These are phyloP conservation scores for Eudemis profundana DNA, from an alignment of 2,888 invertebrate genomes.

Conservation along the genomic window DNA sequence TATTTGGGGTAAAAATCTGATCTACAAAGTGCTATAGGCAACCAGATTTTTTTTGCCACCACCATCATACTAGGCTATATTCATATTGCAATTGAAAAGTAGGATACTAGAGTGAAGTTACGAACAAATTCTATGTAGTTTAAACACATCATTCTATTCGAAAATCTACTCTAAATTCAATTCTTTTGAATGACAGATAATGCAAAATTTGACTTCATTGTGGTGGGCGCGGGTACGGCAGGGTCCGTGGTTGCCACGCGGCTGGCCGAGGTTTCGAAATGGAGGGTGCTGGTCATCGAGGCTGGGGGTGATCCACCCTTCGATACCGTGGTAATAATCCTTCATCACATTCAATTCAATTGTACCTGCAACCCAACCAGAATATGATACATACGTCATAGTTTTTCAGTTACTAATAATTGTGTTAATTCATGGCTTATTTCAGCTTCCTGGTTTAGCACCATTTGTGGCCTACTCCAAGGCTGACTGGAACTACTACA, in stretches of 20 bases:
- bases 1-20: no score
- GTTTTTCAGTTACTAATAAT: no score
- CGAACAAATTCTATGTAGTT: no score
- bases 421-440: conserved; percentile 43
- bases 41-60: no score
- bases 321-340: conserved; percentile 53
- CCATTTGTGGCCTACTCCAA: conserved; percentile 50
- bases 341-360: conserved; percentile 44
- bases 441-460: conserved; percentile 64
- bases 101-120: no score
- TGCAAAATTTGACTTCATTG: conserved; percentile 66
- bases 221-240: conserved; percentile 76
- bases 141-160: no score
- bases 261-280: conserved; percentile 87
- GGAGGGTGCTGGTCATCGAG: conserved; percentile 89
- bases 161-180: no score
- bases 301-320: conserved; percentile 83
- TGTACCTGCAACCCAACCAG: background rate
- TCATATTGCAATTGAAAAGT: no score
- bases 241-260: conserved; percentile 91
- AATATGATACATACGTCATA: no score
- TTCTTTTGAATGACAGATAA: conserved; percentile 52
- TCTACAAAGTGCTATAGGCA: no score
- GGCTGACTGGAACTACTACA: conserved; percentile 40
- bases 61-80: no score